Evolutionary conservation across 2,888 invertebrate species (phyloP).

Genomic region (Galerucella pusilla): DNA sequence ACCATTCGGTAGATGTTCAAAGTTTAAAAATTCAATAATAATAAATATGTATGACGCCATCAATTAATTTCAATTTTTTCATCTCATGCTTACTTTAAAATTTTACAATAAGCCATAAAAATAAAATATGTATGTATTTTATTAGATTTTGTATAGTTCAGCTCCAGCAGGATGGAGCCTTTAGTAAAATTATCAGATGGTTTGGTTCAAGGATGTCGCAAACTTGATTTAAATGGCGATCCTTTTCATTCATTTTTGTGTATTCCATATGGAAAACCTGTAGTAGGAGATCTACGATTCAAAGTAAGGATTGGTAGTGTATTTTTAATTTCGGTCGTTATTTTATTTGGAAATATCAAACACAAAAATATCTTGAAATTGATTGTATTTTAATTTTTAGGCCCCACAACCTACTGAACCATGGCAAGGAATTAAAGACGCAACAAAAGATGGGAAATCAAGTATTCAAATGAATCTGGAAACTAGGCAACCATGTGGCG

Average conservation of each 20-base stretch:
- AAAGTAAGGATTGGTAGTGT: conserved; percentile 30
- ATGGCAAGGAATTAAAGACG: conserved; percentile 53
- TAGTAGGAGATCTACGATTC: conserved; percentile 33
- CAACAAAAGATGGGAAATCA: conserved; percentile 46
- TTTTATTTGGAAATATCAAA: too few relatives aligned
- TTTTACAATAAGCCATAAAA: too few relatives aligned
- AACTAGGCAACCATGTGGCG: conserved; percentile 33
- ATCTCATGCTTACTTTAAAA: too few relatives aligned
- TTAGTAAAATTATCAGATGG: conserved; percentile 18
- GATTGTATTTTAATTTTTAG: conserved; percentile 37
- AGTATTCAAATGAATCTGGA: conserved; percentile 38
- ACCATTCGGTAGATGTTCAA: too few relatives aligned
- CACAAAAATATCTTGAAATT: too few relatives aligned
- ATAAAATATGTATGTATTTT: background rate
- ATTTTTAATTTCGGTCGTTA: too few relatives aligned
- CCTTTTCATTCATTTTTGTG: conserved; percentile 34
- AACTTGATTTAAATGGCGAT: conserved; percentile 22
- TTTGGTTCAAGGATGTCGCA: background rate
- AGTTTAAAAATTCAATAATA: too few relatives aligned
- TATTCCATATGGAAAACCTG: conserved; percentile 40
- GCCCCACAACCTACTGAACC: conserved; percentile 51
- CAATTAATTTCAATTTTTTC: too few relatives aligned
- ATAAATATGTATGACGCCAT: too few relatives aligned
- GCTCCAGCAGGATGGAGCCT: background rate
- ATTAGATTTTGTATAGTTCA: background rate